phyloP scores from a whole-genome alignment of 2,113 vertebrate genomes.

The Chaenogobius annularis region DNA sequence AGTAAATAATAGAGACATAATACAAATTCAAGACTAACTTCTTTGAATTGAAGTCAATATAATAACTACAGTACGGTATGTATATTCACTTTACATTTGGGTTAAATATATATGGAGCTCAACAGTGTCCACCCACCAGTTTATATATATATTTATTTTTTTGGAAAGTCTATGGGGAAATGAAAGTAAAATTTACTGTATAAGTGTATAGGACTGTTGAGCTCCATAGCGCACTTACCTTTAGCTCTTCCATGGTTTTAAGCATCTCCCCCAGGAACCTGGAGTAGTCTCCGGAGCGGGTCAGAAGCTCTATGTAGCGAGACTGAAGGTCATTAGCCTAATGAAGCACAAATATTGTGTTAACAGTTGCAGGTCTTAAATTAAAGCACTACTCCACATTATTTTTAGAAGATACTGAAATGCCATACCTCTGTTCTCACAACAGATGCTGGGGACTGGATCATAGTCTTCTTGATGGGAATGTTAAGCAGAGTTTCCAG shows the following conservation, averaged over 20 bases:
- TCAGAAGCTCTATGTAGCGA: constrained; percentile 91
- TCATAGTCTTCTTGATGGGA: constrained; percentile 89
- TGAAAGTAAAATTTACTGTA: no score
- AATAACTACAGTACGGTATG: no score
- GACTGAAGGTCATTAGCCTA: constrained; percentile 87
- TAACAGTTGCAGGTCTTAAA: constrained; percentile 10
- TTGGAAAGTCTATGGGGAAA: not conserved
- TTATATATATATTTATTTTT: no score
- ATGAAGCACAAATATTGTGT: constrained; percentile 17
- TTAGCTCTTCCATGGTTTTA: constrained; percentile 94
- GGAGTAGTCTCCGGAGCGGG: constrained; percentile 90
- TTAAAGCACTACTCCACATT: not conserved
- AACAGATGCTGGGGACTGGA: constrained; percentile 88
- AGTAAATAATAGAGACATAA: no score
- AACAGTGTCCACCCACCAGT: no score
- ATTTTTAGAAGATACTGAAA: not conserved
- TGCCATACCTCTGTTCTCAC: constrained; percentile 87
- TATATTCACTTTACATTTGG: no score
- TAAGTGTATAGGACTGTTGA: no score
- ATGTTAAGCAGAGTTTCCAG: constrained; percentile 93
- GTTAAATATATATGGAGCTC: no score
- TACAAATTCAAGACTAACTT: no score
- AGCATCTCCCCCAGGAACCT: constrained; percentile 91
- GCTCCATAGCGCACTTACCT: constrained; percentile 76
- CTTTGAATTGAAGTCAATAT: no score